phyloP scores from a whole-genome alignment of 2,888 invertebrate genomes.

The Cheilosia variabilis region DNA sequence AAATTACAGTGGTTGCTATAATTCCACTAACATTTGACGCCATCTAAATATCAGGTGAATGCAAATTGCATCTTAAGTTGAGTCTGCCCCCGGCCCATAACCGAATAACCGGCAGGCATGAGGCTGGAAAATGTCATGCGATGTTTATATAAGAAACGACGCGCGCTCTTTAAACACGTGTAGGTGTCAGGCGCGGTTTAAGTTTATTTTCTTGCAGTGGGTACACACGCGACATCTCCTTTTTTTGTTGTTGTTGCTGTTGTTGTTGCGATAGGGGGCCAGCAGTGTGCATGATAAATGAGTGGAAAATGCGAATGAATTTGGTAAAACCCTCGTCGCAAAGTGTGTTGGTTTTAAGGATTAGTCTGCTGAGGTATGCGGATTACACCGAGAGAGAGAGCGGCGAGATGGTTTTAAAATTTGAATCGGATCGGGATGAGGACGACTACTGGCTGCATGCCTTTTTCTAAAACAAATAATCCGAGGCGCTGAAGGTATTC shows the following conservation, averaged over 20 bases:
- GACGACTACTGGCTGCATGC: background rate
- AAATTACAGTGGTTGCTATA: constrained; percentile 60
- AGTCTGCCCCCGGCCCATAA: constrained; percentile 1
- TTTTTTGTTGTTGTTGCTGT: background rate
- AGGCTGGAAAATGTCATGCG: constrained; percentile 69
- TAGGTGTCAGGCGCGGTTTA: constrained; percentile 70
- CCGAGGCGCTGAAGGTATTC: too few species aligned
- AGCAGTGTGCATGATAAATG: background rate
- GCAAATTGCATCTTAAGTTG: constrained; percentile 66
- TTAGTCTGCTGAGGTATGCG: constrained; percentile 36
- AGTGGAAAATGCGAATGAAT: constrained; percentile 2
- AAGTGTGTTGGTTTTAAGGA: constrained; percentile 32
- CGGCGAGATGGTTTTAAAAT: constrained; percentile 10
- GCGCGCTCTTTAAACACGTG: constrained; percentile 71
- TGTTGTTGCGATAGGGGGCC: background rate
- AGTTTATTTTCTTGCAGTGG: constrained; percentile 20
- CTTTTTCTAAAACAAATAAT: too few species aligned
- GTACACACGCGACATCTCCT: constrained; percentile 59
- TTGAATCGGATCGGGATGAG: background rate
- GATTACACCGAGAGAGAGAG: constrained; percentile 35
- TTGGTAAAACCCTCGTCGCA: constrained; percentile 15
- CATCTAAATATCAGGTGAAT: constrained; percentile 74
- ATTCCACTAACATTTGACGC: constrained; percentile 71
- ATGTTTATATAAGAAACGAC: constrained; percentile 59
- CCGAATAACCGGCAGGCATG: constrained; percentile 52